Evolutionary conservation across 2,888 invertebrate genomes (phyloP), one percentile per base, ranked within the genome.

Genomic region (Lycaena phlaeas): DNA sequence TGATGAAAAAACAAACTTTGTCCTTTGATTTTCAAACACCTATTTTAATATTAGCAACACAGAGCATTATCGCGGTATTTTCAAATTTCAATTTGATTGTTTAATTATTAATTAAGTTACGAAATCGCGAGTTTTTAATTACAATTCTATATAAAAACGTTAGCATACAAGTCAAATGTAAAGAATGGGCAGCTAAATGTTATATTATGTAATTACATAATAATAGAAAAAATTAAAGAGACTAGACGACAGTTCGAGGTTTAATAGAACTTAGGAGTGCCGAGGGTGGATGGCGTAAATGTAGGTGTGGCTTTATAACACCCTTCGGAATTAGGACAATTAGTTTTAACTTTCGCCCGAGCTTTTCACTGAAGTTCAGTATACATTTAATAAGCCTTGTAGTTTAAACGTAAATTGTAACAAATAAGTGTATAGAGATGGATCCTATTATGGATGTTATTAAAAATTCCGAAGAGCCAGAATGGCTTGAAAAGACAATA

Each of bases 401-500:
- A 38, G 38, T 38, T 37, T 25, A 44, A 18, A 15, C 36, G 29
- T 40, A 37, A 27, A 31, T 36, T 40, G 39, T 38, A 31, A 36
- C 26, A 39, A 36, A 49, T 40, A 40, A 29, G 15, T 22, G 46
- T 41, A 53, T 22, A 29, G 47, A 17, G 38, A 78, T 78, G 79
- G 79, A 81, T 63, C 64, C 68, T 9, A 44, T 81, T 42, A 76
- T 81, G 68, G 82, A 74, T 30, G 72, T 68, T 38, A 66, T 79
- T 38, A 73, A 74, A 57, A 78, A 79, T 50, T 72, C 75, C 18
- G 71, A 71, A 36, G 87, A 87, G 53, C 86, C 89, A 36, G 87
- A 90, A 53, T 92, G 93, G 93, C 85, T 94, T 42, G 95, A 95
- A 68, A 86, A 82, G 49, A 77, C 86, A 42, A 86, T 90, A 17